Evolutionary conservation across 2,113 vertebrate species (phyloP), one percentile per base, ranked within the genome.

Genomic region (Erythrolamprus reginae): DNA sequence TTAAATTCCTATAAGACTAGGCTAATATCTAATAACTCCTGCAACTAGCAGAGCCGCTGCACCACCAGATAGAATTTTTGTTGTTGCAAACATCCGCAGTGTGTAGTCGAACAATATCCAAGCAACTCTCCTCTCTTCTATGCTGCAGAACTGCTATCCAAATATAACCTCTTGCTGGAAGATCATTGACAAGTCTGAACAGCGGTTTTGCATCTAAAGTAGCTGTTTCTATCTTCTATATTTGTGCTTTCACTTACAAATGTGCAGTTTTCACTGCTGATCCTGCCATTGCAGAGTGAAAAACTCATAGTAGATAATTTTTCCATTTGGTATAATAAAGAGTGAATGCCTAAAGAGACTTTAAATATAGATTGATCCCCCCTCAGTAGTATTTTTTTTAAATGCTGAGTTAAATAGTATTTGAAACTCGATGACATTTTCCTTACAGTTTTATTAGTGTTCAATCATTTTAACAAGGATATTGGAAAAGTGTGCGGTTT

Each of bases 171-270:
- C 77, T 94, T 93, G 2, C 6, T 90, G 82, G 5, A 92, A 42
- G 88, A 77, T 48, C 51, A 53, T 24, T 93, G 51, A 21, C 50
- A 91, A 88, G 10, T 88, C 92, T 92, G 82, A 84, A 19, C 15
- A 90, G 56, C 4, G 61, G 1, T 88, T 94, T 93, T 92, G 51
- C 88, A 89, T 89, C 65, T 90, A 70, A 93, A 89, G 52, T n/a
- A 24, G 83, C 82, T 91, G 58, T 90, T 94, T 93, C 45, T 88
- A 33, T 84, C 84, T 93, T 92, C 47, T 42, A 24, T 70, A 77
- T 90, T 52, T 82, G 86, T 83, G 82, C 86, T 87, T 90, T 94
- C 1, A 0, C 84, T 82, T 89, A 50, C 45, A 88, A 89, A 93
- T 82, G 33, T 92, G 4, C 50, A 45, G 82, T 89, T 90, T 65